phyloP scores from a whole-genome alignment of 2,113 vertebrate species.

The Hassar affinis region DNA sequence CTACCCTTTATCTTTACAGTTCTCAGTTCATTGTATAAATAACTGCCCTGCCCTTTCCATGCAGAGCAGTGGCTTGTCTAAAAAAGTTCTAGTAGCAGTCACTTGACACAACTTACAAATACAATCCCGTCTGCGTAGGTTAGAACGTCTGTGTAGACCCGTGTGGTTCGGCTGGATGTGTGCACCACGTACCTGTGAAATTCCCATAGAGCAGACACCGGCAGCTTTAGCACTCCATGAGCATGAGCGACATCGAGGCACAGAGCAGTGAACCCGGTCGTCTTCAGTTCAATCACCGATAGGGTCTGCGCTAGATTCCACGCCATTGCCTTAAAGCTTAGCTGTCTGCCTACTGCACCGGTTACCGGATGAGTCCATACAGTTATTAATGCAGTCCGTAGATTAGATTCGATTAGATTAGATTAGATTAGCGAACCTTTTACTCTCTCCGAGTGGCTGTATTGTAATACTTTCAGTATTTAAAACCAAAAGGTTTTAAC shows the following conservation, averaged over 20 bases:
- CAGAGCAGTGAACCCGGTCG: slow-evolving; percentile 54
- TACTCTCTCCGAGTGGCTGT: slow-evolving; percentile 43
- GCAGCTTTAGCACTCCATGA: slow-evolving; percentile 35
- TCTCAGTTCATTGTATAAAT: slow-evolving; percentile 19
- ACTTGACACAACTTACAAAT: not conserved
- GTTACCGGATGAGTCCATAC: slow-evolving; percentile 45
- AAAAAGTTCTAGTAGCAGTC: not conserved
- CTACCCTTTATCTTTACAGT: slow-evolving; percentile 27
- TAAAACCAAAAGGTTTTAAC: slow-evolving; percentile 42
- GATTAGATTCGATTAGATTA: slow-evolving; percentile 26
- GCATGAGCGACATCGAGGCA: not conserved
- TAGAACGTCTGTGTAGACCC: slow-evolving; percentile 3
- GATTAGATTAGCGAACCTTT: slow-evolving; percentile 42
- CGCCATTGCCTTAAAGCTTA: slow-evolving; percentile 47
- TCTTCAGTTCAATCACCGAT: slow-evolving; percentile 52
- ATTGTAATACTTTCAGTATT: slow-evolving; percentile 53
- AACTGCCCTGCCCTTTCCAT: slow-evolving; percentile 9
- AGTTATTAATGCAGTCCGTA: slow-evolving; percentile 41
- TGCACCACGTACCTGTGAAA: not conserved
- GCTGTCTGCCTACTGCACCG: slow-evolving; percentile 45
- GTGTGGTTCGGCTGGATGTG: slow-evolving; percentile 10
- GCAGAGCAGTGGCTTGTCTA: slow-evolving; percentile 47
- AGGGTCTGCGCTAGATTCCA: slow-evolving; percentile 38
- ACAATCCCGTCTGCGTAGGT: not conserved
- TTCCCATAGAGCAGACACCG: not conserved